Percentiles rank a stretch among this genome's conserved stretches.
These are phyloP conservation scores for Hippopotamyrus pictus DNA, from an alignment of 2,797 vertebrate species.

Conservation along the genomic window DNA sequence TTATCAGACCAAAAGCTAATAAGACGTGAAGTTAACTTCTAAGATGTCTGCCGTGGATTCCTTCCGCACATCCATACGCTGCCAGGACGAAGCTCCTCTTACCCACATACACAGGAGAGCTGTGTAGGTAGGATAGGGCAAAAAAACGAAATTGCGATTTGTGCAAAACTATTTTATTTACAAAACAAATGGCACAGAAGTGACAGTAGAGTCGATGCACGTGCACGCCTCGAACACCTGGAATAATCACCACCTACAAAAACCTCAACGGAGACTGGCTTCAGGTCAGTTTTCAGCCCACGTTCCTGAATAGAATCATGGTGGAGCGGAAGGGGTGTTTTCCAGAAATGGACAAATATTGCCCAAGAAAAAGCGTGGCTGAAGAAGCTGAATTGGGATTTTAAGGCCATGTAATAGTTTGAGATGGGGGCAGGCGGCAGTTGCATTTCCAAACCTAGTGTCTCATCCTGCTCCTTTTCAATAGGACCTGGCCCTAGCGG, in stretches of 20 bases:
- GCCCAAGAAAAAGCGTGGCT: conserved; percentile 64
- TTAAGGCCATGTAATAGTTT: conserved; percentile 66
- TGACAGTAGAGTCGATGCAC: conserved; percentile 84
- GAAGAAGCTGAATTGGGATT: conserved; percentile 69
- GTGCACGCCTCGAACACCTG: conserved; percentile 77
- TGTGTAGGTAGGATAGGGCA: neutral
- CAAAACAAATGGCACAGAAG: conserved; percentile 98
- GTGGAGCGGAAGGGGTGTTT: conserved; percentile 46
- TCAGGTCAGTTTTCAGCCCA: conserved; percentile 49
- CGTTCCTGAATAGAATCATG: conserved; percentile 61
- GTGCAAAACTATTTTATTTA: conserved; percentile 99
- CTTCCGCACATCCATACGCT: neutral
- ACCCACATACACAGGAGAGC: neutral
- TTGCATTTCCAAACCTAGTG: conserved; percentile 59
- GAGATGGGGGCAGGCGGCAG: conserved; percentile 53
- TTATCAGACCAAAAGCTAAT: neutral
- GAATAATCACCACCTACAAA: conserved; percentile 56
- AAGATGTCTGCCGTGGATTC: neutral
- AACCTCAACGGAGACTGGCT: conserved; percentile 53
- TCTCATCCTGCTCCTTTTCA: conserved; percentile 67
- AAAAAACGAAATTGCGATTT: conserved; percentile 69
- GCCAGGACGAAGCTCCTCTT: neutral
- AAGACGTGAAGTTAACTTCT: neutral
- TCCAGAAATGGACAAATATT: conserved; percentile 60
- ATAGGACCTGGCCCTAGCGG: conserved; percentile 60